Evolutionary conservation across 1,140 invertebrate species (phyloP).

Genomic region (Chymomyza costata): DNA sequence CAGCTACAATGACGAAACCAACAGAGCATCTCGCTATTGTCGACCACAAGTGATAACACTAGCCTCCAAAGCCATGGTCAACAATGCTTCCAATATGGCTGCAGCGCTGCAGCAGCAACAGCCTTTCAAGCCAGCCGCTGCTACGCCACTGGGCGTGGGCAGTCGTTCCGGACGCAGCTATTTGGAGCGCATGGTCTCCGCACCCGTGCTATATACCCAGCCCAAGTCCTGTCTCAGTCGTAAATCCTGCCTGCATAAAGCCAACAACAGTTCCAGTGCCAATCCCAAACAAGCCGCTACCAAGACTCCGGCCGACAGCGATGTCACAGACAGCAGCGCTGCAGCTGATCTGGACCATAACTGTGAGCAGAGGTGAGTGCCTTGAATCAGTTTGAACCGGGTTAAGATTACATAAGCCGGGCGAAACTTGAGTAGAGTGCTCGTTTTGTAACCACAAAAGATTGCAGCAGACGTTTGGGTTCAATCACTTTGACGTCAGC

Average conservation of each 20-base stretch:
- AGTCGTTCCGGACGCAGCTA: conserved; percentile 58
- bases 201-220: conserved; percentile 45
- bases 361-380: conserved; percentile 59
- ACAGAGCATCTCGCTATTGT: conserved; percentile 65
- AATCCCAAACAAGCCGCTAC: conserved; percentile 21
- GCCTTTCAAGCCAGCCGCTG: conserved; percentile 15
- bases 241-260: conserved; percentile 64
- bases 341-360: conserved; percentile 13
- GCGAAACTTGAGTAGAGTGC: no score
- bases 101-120: conserved; percentile 42
- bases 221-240: conserved; percentile 71
- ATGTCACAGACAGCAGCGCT: conserved; percentile 29
- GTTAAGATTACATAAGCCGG: conserved; percentile 22
- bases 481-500: conserved; percentile 40
- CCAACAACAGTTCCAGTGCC: conserved; percentile 28
- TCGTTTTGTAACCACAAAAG: conserved; percentile 11
- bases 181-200: conserved; percentile 66
- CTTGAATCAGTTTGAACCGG: neutral
- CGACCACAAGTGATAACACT: conserved; percentile 69
- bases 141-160: conserved; percentile 47
- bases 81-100: conserved; percentile 60
- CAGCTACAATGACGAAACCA: conserved; percentile 70
- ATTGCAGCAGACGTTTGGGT: conserved; percentile 2
- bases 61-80: conserved; percentile 72
- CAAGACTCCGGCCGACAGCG: conserved; percentile 16